Base-by-base conservation (phyloP, 2,888 invertebrate species). In the Drosophila percnosoma region DNA sequence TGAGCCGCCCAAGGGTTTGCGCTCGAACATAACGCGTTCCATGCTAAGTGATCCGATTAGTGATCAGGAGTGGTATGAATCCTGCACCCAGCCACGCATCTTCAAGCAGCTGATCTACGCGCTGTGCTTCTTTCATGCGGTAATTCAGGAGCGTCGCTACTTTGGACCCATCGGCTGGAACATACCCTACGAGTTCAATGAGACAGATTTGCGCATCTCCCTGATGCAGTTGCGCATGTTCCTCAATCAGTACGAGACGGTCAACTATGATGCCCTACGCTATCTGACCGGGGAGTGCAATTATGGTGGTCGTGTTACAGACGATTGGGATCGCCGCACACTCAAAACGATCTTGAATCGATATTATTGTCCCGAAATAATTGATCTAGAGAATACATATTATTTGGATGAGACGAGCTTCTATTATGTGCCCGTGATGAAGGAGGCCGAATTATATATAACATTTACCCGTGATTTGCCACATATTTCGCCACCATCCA, bases 121-220 rank as follows among this genome's bases (percentile, higher is more conserved):
- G 2, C 93, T 99, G 62, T 98, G 98, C 92, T 99, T 99, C 94
- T 99, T 99, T 94, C 99, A 99, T 92, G 99, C 97, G 0, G 95
- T 98, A 52, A 95, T 98, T 0, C 98, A 98, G 93, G 99, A 99
- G 92, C 94, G 99, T 61, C 93, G 97, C 8, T 97, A 97, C 92
- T 99, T 98, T 91, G 98, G 98, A 0, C 96, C 98, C 0, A 95
- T 98, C 29, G 99, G 99, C 0, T 99, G 98, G 98, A 99, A 99
- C 92, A 98, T 97, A 73, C 95, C 96, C 0, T 99, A 99, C 91
- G 98, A 98, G 91, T 99, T 99, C 93, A 98, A 98, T 91, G 98
- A 99, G 92, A 98, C 98, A 0, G 99, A 99, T 93, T 94, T 99
- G 45, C 94, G 96, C 68, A 98, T 99, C 74, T 98, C 98, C 76